Evolutionary conservation across 1,140 invertebrate species (phyloP).

Genomic region (Thereuonema tuberculata): DNA sequence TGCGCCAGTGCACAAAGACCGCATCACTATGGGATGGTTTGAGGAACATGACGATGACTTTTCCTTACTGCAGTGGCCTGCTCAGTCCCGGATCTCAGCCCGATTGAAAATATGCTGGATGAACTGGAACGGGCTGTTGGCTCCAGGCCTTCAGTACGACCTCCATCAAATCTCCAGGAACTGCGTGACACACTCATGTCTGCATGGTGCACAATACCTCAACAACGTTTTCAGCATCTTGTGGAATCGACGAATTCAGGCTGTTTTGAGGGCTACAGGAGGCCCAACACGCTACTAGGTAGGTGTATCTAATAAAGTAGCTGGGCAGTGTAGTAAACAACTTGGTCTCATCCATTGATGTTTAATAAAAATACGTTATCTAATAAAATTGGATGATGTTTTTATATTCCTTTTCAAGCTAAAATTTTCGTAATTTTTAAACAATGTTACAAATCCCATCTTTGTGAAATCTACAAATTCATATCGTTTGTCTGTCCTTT

Average conservation of each 20-base stretch:
- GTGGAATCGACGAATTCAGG: background rate
- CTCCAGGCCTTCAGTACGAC: no score
- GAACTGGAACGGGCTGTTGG: background rate
- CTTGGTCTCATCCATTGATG: no score
- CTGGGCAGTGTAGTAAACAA: background rate
- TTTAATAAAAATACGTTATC: no score
- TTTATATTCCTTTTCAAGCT: no score
- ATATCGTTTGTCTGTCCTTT: no score
- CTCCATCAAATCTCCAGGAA: no score
- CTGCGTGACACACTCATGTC: no score
- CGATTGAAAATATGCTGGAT: background rate
- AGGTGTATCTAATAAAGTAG: background rate
- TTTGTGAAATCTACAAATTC: no score
- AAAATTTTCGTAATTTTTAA: no score
- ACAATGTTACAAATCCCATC: no score
- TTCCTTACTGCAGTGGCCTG: background rate
- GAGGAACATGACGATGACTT: background rate
- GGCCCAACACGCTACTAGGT: background rate
- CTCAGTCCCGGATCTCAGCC: background rate
- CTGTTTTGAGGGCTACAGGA: background rate
- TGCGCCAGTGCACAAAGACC: background rate
- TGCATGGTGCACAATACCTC: no score
- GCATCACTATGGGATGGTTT: background rate
- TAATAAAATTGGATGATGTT: no score
- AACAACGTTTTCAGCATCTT: background rate